phyloP scores from a whole-genome alignment of 2,797 vertebrate genomes.

The Peromyscus aztecus region DNA sequence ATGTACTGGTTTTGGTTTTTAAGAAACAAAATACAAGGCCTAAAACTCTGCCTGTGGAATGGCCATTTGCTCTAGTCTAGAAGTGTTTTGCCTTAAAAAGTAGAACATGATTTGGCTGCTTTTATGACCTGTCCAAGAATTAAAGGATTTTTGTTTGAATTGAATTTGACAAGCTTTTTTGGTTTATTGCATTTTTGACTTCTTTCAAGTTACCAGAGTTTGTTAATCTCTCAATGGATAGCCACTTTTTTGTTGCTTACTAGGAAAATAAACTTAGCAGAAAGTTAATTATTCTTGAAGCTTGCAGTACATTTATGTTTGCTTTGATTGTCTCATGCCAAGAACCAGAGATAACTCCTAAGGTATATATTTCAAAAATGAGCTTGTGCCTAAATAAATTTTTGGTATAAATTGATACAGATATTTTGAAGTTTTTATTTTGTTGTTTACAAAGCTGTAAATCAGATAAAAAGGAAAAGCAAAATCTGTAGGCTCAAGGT shows the following conservation, averaged over 20 bases:
- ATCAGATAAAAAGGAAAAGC: background rate
- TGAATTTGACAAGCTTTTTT: conserved; percentile 30
- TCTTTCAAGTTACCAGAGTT: conserved; percentile 36
- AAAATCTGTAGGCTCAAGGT: background rate
- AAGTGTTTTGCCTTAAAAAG: conserved; percentile 50
- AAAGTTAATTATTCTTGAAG: background rate
- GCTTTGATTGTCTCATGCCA: background rate
- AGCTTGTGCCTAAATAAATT: background rate
- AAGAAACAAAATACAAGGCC: background rate
- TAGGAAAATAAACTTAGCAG: background rate
- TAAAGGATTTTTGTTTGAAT: conserved; percentile 54
- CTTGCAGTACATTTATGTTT: background rate
- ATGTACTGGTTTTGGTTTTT: conserved; percentile 11
- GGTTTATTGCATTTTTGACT: conserved; percentile 7
- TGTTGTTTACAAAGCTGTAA: background rate
- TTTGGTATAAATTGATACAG: background rate
- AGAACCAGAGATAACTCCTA: background rate
- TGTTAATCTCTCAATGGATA: background rate
- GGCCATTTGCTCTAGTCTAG: background rate
- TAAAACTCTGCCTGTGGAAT: conserved; percentile 18
- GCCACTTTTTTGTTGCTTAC: conserved; percentile 32
- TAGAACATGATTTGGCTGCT: background rate
- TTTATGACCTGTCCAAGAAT: conserved; percentile 60
- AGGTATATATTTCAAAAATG: conserved; percentile 34
- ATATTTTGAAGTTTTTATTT: conserved; percentile 17